Conservation (phyloP, 2,797 vertebrate genomes). For the Acipenser oxyrinchus region DNA sequence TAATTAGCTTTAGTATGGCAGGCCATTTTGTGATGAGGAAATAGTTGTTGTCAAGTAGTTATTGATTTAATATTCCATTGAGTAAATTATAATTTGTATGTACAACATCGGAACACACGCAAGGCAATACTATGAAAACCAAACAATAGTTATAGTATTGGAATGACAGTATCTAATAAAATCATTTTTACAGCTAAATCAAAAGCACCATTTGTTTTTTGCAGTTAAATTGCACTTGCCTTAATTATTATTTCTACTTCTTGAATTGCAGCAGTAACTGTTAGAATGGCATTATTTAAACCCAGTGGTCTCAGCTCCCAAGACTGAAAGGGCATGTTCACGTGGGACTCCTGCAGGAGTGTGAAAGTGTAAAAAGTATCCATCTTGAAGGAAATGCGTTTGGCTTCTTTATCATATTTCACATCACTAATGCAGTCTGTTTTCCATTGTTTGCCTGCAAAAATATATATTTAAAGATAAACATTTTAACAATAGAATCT, state of each 20-base stretch:
- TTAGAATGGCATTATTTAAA: conserved; percentile 54
- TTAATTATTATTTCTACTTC: conserved; percentile 69
- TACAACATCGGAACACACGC: too few relatives aligned
- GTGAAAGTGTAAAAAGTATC: conserved; percentile 58
- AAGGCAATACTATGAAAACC: too few relatives aligned
- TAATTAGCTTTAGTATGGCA: too few relatives aligned
- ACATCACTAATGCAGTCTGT: conserved; percentile 60
- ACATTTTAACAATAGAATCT: too few relatives aligned
- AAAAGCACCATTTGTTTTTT: background rate
- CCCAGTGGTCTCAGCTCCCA: conserved; percentile 76
- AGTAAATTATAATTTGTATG: too few relatives aligned
- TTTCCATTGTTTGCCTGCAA: conserved; percentile 66
- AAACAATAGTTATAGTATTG: background rate
- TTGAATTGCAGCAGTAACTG: conserved; percentile 50
- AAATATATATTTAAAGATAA: too few relatives aligned
- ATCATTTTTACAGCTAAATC: background rate
- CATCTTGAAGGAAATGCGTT: conserved; percentile 63
- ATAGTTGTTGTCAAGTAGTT: too few relatives aligned
- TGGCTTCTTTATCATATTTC: conserved; percentile 36
- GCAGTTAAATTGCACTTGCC: conserved; percentile 39
- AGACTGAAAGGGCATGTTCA: conserved; percentile 72
- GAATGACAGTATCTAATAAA: background rate
- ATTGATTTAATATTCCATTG: too few relatives aligned
- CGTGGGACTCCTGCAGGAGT: conserved; percentile 68
- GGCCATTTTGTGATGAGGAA: too few relatives aligned